Percentiles rank a stretch among this genome's conserved stretches.
Evolutionary conservation across 64 coral and sea anemone species (phyloP).

Genomic region (Exaiptasia diaphana): DNA sequence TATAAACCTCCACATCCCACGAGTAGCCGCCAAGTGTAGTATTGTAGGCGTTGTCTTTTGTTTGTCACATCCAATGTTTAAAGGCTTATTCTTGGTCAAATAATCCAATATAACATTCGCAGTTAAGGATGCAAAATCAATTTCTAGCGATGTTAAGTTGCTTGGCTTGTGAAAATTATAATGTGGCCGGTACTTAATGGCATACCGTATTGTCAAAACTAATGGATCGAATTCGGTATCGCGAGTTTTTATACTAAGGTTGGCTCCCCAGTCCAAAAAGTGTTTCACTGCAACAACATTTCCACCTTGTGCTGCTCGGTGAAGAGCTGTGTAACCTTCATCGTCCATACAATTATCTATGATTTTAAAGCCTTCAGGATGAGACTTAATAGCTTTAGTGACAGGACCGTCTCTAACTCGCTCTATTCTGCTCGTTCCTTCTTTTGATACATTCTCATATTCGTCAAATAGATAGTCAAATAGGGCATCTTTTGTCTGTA

Average conservation of each 20-base stretch:
- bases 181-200: conserved; percentile 55
- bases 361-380: conserved; percentile 24
- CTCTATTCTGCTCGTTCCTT: not conserved
- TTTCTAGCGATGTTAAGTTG: conserved; percentile 47
- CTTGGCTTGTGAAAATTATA: conserved; percentile 28
- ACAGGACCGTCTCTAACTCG: conserved; percentile 30
- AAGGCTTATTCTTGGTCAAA: not conserved
- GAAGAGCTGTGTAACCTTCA: conserved; percentile 61
- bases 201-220: conserved; percentile 48
- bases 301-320: conserved; percentile 78
- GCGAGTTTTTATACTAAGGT: not conserved
- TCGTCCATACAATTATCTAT: conserved; percentile 64
- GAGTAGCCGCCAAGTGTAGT: conserved; percentile 68
- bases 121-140: conserved; percentile 63
- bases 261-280: conserved; percentile 52
- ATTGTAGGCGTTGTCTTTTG: conserved; percentile 15
- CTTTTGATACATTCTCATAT: not conserved
- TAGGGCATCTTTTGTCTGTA: conserved; percentile 36
- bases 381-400: conserved; percentile 47
- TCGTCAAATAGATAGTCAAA: conserved; percentile 87
- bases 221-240: conserved; percentile 17
- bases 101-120: conserved; percentile 53
- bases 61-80: conserved; percentile 49
- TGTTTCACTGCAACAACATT: conserved; percentile 69
- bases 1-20: conserved; percentile 77